A percentile compares a stretch with the other conserved stretches of the same genome.
Conservation (phyloP, 2,797 vertebrate genomes). For the Sphenopsis melanotis region DNA sequence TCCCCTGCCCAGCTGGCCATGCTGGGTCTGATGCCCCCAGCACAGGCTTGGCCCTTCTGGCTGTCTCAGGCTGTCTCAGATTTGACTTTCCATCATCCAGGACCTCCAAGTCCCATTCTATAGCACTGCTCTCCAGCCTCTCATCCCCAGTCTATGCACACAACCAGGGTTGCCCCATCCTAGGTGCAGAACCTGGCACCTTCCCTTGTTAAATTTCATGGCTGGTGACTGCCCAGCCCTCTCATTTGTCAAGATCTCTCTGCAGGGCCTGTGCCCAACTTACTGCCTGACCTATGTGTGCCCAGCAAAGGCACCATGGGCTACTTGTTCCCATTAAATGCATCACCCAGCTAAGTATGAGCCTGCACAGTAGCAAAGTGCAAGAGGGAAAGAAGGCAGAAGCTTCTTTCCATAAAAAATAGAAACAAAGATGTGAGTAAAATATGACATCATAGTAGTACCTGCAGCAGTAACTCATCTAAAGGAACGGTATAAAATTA, state of each 20-base stretch:
- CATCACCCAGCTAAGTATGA: background rate
- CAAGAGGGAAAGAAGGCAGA: background rate
- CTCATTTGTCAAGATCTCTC: background rate
- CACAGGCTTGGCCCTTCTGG: background rate
- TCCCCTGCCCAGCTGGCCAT: rapidly evolving
- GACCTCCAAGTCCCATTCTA: background rate
- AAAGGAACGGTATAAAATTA: background rate
- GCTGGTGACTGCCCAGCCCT: background rate
- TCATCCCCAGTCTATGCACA: background rate
- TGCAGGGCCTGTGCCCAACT: background rate
- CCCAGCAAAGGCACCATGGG: background rate
- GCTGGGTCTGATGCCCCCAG: background rate
- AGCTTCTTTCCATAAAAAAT: background rate
- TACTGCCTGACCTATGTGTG: background rate
- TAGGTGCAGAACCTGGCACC: background rate
- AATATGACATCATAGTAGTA: background rate
- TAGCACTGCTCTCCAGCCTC: background rate
- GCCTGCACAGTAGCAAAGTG: background rate
- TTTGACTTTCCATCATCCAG: background rate
- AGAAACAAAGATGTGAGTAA: background rate
- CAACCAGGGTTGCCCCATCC: background rate
- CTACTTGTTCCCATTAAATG: background rate
- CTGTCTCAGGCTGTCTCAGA: rapidly evolving
- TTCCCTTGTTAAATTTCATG: background rate
- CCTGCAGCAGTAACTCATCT: background rate